These are phyloP conservation scores for Latrodectus hesperus DNA, from an alignment of 2,888 invertebrate species.

Conservation along the genomic window DNA sequence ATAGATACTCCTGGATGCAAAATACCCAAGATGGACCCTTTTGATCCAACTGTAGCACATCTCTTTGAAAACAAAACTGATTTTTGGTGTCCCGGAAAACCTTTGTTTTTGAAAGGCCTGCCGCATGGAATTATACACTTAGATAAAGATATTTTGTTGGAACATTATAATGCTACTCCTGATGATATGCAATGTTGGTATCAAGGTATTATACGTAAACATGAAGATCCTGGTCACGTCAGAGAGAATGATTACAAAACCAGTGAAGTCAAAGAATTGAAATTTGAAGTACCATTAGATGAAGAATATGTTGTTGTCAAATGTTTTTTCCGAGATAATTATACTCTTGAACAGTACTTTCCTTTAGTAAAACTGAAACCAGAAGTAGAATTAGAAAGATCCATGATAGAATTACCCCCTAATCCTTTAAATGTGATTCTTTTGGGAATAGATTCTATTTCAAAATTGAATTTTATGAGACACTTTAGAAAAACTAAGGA, in stretches of 20 bases:
- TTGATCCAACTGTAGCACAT: slow-evolving; percentile 25
- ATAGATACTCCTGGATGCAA: slow-evolving; percentile 51
- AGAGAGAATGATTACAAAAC: slow-evolving; percentile 11
- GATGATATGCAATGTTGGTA: slow-evolving; percentile 31
- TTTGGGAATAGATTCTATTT: slow-evolving; percentile 90
- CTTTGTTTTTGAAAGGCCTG: slow-evolving; percentile 11
- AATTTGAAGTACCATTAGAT: slow-evolving; percentile 39
- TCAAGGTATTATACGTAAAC: slow-evolving; percentile 2
- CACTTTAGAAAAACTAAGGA: slow-evolving; percentile 84
- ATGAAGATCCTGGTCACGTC: background rate
- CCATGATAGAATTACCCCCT: background rate
- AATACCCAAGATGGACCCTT: slow-evolving; percentile 54
- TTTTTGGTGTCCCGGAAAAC: slow-evolving; percentile 16
- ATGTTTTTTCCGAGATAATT: slow-evolving; percentile 23
- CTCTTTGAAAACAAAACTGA: background rate
- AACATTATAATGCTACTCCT: background rate
- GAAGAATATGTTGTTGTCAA: slow-evolving; percentile 39
- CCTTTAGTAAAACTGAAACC: slow-evolving; percentile 15
- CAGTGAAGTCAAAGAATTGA: slow-evolving; percentile 13
- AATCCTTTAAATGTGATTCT: slow-evolving; percentile 81
- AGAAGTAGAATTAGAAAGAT: slow-evolving; percentile 1
- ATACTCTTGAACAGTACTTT: slow-evolving; percentile 15
- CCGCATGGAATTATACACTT: background rate
- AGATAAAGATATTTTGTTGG: slow-evolving; percentile 1
- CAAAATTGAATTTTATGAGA: slow-evolving; percentile 84